phyloP scores from a whole-genome alignment of 2,888 invertebrate species.

The Amphipoea lucens region DNA sequence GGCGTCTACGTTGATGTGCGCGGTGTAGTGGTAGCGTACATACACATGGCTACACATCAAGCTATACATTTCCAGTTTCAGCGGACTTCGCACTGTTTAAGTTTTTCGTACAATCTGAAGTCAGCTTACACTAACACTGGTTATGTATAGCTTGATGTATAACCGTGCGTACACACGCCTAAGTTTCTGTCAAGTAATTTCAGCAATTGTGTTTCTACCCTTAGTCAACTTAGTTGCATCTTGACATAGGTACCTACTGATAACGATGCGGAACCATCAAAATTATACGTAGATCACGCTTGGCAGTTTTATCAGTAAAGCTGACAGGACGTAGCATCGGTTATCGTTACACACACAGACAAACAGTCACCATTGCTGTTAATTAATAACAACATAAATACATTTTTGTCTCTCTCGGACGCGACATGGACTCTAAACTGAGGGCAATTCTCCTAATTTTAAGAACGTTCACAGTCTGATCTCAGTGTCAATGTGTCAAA shows the following conservation, averaged over 20 bases:
- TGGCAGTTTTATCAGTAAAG: slow-evolving; percentile 72
- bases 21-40: too few relatives aligned
- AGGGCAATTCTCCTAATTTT: background rate
- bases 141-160: too few relatives aligned
- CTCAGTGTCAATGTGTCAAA: background rate
- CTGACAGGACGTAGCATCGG: slow-evolving; percentile 76
- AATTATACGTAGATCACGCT: slow-evolving; percentile 27
- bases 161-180: background rate
- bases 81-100: too few relatives aligned
- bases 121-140: too few relatives aligned
- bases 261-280: slow-evolving; percentile 58
- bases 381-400: slow-evolving; percentile 43
- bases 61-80: too few relatives aligned
- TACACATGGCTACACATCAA: too few relatives aligned
- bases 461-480: too few relatives aligned
- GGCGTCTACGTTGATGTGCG: too few relatives aligned
- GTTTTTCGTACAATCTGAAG: too few relatives aligned
- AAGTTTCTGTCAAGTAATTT: background rate
- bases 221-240: background rate
- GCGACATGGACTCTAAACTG: background rate
- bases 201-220: background rate
- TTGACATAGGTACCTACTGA: background rate
- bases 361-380: slow-evolving; percentile 28
- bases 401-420: slow-evolving; percentile 29
- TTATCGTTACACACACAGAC: slow-evolving; percentile 59